Evolutionary conservation across 2,888 invertebrate species (phyloP), one percentile per base, ranked within the genome.

Genomic region (Pammene fasciana): DNA sequence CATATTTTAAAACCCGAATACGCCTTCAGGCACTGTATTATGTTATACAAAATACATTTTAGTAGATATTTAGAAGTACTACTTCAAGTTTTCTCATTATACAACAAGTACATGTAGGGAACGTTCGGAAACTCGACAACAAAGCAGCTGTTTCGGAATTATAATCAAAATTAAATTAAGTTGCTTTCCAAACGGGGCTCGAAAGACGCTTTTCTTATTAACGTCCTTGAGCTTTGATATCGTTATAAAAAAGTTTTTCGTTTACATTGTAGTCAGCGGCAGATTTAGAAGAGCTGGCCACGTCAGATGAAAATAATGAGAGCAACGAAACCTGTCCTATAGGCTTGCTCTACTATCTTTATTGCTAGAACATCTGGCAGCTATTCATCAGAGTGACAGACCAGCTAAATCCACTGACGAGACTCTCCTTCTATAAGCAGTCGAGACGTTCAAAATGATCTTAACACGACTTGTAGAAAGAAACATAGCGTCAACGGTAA

Each of bases 51-150:
- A 68, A 65, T n/a, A n/a, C 65, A 57, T 65, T 65, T 65, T 65
- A 59, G 50, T 59, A 26, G 26, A 4, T 26, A 26, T 4, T 26
- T 26, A 26, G 26, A 59, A 38, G 65, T 65, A 64, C 4, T 26
- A 57, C 43, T 68, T 48, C 10, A 68, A 68, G 68, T 68, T 68
- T 68, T 68, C 65, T 68, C 68, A 68, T 68, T 68, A 68, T 65
- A 38, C 59, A 34, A 45, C n/a, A 48, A 50, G 64, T 57, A 59
- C 65, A 59, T 68, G 59, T 59, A 52, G 38, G 43, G 59, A 62
- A 62, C 59, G 52, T 59, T 65, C 59, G n/a, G 46, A 59, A 65
- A 65, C 45, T 65, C 57, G 10, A 34, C 16, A 38, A 57, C 57
- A 68, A 46, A 67, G 52, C 68, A 65, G 68, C 65, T 68, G 68